Evolutionary conservation across 2,888 invertebrate genomes (phyloP), one percentile per base, ranked within the genome.

Genomic region (Subacronicta megacephala): DNA sequence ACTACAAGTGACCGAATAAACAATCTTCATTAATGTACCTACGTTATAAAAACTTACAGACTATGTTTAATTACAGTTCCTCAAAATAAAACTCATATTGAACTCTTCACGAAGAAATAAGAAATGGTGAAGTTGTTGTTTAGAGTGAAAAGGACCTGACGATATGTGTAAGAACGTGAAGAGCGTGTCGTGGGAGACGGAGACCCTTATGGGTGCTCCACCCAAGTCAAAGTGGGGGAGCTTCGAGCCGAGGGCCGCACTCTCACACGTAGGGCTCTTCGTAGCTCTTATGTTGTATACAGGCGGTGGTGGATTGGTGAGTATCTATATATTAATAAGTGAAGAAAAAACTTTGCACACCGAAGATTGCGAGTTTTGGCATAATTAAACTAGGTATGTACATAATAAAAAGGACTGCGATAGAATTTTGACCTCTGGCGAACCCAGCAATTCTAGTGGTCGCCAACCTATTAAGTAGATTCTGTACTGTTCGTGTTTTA

Each of bases 271-370:
- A 49, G 97, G 97, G 41, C 92, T 98, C 62, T 94, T 97, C 63
- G 94, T 97, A 43, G 96, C 97, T 0, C 94, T 98, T 51, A 97
- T 97, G 95, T 91, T 96, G 56, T 98, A 97, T 81, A 97, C 97
- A 0, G 96, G 96, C 26, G 95, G 96, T 45, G 98, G 98, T 50
- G 98, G 97, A 72, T 89, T 97, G 95, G 97, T 97, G 92, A 95
- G 96, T 69, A 94, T 6, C n/a, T n/a, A 31, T n/a, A 31, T n/a
- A n/a, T n/a, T n/a, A n/a, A n/a, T n/a, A n/a, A n/a, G n/a, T n/a
- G n/a, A n/a, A n/a, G n/a, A n/a, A n/a, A n/a, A n/a, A n/a, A n/a
- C n/a, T n/a, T n/a, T n/a, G n/a, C n/a, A n/a, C n/a, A n/a, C n/a
- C n/a, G n/a, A n/a, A n/a, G n/a, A n/a, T n/a, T n/a, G n/a, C n/a